Evolutionary conservation across 2,888 invertebrate genomes (phyloP).

Genomic region (Pterobdella sp.): DNA sequence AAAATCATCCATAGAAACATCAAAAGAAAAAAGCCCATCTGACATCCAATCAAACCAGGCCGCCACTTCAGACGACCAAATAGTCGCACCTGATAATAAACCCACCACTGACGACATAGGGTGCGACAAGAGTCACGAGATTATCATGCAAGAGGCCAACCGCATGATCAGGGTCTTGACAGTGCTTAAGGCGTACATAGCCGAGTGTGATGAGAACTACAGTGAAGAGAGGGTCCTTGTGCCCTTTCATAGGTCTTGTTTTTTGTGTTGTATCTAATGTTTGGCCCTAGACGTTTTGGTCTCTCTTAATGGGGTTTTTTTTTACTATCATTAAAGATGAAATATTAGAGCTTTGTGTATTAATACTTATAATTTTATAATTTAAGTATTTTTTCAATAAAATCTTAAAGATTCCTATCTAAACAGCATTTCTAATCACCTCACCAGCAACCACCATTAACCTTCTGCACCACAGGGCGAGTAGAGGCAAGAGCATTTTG

Average conservation of each 20-base stretch:
- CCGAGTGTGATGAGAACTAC: constrained; percentile 72
- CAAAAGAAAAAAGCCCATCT: neutral
- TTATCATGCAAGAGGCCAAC: constrained; percentile 61
- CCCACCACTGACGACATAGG: neutral
- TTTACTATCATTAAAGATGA: no score
- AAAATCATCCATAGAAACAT: neutral
- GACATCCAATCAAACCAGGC: neutral
- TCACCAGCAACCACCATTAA: neutral
- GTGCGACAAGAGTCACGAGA: constrained; percentile 54
- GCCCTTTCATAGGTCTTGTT: constrained; percentile 73
- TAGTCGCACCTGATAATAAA: neutral
- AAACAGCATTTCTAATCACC: no score
- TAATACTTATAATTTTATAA: no score
- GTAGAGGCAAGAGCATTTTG: constrained; percentile 78
- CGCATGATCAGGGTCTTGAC: constrained; percentile 80
- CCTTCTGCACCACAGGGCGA: constrained; percentile 59
- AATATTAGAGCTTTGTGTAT: no score
- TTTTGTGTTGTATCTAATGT: neutral
- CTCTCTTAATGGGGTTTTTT: neutral
- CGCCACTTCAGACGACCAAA: neutral
- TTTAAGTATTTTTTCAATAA: no score
- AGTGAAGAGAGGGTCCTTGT: constrained; percentile 77
- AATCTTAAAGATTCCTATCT: no score
- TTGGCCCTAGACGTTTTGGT: neutral
- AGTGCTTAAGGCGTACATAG: constrained; percentile 86